Base-by-base conservation (phyloP, 2,888 invertebrate species). In the Oithona nana region DNA sequence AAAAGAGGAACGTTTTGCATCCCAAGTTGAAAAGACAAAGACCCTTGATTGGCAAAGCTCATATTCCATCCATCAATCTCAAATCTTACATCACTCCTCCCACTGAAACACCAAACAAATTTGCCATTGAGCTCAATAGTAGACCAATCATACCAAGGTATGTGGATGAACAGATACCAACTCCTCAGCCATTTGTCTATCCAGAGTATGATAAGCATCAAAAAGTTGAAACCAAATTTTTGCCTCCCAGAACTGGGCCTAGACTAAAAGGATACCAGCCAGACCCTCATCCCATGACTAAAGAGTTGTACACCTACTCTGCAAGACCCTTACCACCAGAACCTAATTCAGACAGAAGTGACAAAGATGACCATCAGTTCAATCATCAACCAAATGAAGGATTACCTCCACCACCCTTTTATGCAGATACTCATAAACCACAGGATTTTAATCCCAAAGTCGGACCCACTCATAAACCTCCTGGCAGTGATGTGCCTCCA, bases 11-110 rank as follows among this genome's bases (percentile, higher is more conserved):
- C 24, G 50, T 28, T n/a, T 13, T 59, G 2, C 59, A 59, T 26
- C 59, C 59, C 11, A 59, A 59, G 59, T 50, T 59, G 8, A 59
- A 24, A 13, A 22, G 29, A n/a, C 28, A 22, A 48, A 48, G 59
- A 3, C 50, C 59, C 4, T 22, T 13, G 13, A 48, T 50, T 24
- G 31, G 24, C 48, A 48, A 50, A 13, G 50, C 29, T 26, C 59
- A 59, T 49, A 48, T 24, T 24, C 59, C 59, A 8, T 59, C 59
- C 1, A 59, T 59, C 26, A 59, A 59, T 49, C 28, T 59, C 22
- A 59, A 59, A 20, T 26, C n/a, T 1, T 16, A 26, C 8, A 59
- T 59, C 1, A 59, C 39, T n/a, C 59, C 59, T n/a, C n/a, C 49
- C 16, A 4, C 28, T 13, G 59, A 59, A n/a, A 28, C 22, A 49